A percentile compares a stretch with the other conserved stretches of the same genome.
Evolutionary conservation across 2,797 vertebrate species (phyloP).

Genomic region (Xerus rutilus): DNA sequence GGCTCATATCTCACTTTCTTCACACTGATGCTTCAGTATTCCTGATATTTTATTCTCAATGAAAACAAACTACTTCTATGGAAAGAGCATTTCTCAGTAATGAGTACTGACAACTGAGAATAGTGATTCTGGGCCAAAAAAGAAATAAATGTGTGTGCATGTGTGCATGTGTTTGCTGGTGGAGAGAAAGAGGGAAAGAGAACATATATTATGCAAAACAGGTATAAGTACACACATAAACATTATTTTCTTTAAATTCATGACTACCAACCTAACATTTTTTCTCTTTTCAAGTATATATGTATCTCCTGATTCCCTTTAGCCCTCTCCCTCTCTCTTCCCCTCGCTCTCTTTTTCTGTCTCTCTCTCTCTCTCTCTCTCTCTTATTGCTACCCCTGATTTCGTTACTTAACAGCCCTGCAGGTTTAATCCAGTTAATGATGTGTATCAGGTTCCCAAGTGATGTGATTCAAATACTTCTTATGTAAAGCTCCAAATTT

Average conservation of each 20-base stretch:
- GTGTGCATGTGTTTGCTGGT: not conserved
- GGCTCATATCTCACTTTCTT: not conserved
- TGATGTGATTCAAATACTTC: not conserved
- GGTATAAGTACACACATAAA: not conserved
- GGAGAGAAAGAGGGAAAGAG: not conserved
- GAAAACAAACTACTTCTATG: not conserved
- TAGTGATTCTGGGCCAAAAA: not conserved
- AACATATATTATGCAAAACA: not conserved
- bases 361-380: not conserved
- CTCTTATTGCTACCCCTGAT: not conserved
- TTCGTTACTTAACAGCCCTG: not conserved
- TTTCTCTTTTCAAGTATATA: not conserved
- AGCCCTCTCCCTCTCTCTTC: not conserved
- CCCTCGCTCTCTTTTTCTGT: not conserved
- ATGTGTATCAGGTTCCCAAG: constrained; percentile 17
- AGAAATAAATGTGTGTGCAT: not conserved
- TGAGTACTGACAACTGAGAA: not conserved
- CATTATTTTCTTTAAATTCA: not conserved
- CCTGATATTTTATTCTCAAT: not conserved
- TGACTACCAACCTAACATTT: not conserved
- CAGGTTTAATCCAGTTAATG: constrained; percentile 33
- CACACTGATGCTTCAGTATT: not conserved
- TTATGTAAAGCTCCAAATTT: not conserved
- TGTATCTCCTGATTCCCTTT: not conserved
- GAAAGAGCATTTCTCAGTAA: not conserved